A percentile compares a stretch with the other conserved stretches of the same genome.
These are phyloP conservation scores for Lepeophtheirus nordmannii DNA, from an alignment of 2,888 invertebrate genomes.

Conservation along the genomic window DNA sequence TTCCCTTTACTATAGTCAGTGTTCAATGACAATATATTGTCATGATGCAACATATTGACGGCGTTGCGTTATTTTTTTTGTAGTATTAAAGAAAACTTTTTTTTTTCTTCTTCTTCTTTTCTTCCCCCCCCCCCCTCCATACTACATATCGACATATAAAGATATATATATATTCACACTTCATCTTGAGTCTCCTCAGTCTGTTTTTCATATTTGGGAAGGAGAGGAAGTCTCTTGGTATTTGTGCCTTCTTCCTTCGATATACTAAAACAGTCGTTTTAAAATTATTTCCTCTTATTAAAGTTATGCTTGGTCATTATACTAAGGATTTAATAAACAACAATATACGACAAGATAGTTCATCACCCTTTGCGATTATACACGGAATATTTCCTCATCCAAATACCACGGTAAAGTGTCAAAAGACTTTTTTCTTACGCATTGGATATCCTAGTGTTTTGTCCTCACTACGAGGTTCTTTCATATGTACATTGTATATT, in stretches of 20 bases:
- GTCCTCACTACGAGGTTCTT: too few species aligned
- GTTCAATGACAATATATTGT: too few species aligned
- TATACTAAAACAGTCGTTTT: not conserved
- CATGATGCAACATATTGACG: not conserved
- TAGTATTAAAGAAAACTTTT: not conserved
- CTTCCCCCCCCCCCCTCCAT: too few species aligned
- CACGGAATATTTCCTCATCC: too few species aligned
- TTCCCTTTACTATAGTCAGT: too few species aligned
- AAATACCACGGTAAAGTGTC: too few species aligned
- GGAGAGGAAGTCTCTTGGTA: not conserved
- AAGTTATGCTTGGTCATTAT: conserved; percentile 8
- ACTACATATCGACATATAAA: not conserved
- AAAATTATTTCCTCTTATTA: not conserved
- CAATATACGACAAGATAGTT: not conserved
- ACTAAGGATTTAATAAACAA: not conserved
- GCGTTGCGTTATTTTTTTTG: not conserved
- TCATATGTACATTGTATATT: too few species aligned
- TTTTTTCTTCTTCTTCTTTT: not conserved
- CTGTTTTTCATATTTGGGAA: not conserved
- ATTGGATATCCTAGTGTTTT: too few species aligned
- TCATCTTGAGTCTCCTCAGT: not conserved
- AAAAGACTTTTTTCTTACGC: too few species aligned
- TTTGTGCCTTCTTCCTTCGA: not conserved
- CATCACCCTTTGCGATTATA: not conserved
- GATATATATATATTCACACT: not conserved